phyloP scores from a whole-genome alignment of 1,140 invertebrate species.

The Tribolium madens region DNA sequence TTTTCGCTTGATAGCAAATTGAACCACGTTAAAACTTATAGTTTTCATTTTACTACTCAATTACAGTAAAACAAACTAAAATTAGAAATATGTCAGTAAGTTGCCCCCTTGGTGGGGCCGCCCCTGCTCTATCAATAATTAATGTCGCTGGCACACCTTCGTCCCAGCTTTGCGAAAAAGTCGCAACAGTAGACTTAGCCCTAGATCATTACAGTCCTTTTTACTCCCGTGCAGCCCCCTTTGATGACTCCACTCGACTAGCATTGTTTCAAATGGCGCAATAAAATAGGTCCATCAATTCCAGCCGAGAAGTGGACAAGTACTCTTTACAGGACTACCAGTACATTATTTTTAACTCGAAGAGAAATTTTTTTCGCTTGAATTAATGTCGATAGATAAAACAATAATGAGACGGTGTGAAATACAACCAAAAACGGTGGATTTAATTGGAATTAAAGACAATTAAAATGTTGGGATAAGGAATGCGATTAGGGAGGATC shows the following conservation, averaged over 20 bases:
- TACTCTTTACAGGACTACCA: constrained; percentile 27
- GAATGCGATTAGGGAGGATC: constrained; percentile 1
- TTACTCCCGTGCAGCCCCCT: constrained; percentile 37
- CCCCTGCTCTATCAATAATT: constrained; percentile 3
- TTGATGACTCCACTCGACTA: constrained; percentile 48
- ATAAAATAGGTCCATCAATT: constrained; percentile 50
- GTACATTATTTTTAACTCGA: not conserved
- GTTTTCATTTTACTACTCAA: too few species aligned
- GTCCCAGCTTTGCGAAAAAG: not conserved
- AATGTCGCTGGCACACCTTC: constrained; percentile 3
- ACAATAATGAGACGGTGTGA: not conserved
- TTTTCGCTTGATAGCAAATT: not conserved
- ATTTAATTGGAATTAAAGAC: constrained; percentile 10
- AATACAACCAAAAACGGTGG: not conserved
- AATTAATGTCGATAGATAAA: not conserved
- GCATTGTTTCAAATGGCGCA: constrained; percentile 52
- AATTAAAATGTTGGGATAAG: not conserved
- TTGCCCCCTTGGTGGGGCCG: too few species aligned
- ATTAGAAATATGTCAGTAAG: too few species aligned
- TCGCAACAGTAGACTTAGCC: constrained; percentile 17
- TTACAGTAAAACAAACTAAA: too few species aligned
- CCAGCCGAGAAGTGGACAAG: constrained; percentile 30
- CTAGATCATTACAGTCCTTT: constrained; percentile 19
- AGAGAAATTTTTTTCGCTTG: not conserved
- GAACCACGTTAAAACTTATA: too few species aligned